Percentiles rank a stretch among this genome's conserved stretches.
Conservation (phyloP, 2,797 vertebrate genomes). For the Heteromormyrus szaboi region DNA sequence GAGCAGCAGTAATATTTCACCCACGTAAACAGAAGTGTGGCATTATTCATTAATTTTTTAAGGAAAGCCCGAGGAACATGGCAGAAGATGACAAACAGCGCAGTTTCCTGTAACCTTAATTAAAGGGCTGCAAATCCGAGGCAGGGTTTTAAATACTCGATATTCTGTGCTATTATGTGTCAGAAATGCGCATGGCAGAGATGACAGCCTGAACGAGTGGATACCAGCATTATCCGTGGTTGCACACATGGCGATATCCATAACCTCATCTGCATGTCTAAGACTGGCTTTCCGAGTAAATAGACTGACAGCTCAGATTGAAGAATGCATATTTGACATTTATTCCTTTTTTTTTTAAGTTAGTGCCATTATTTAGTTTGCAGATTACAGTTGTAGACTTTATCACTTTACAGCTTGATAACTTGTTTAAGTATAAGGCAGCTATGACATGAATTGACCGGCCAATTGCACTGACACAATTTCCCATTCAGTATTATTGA, state of each 20-base stretch:
- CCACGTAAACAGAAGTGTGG: neutral
- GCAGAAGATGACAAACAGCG: neutral
- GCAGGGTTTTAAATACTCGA: neutral
- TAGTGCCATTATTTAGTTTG: neutral
- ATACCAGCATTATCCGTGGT: neutral
- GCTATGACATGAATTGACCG: neutral
- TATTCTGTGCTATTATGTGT: neutral
- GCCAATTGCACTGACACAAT: neutral
- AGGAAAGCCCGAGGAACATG: neutral
- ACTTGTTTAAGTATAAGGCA: neutral
- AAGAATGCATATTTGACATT: neutral
- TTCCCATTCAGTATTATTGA: neutral
- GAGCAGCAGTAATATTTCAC: neutral
- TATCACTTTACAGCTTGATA: neutral
- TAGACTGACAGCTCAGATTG: neutral
- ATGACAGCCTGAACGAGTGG: neutral
- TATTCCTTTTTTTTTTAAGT: neutral
- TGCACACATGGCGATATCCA: neutral
- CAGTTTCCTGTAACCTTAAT: neutral
- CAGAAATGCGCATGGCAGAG: neutral
- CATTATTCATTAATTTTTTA: neutral
- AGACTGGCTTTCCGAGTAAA: neutral
- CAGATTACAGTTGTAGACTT: neutral
- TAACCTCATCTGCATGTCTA: neutral
- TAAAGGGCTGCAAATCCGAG: neutral